Conservation (phyloP, 2,113 vertebrate species). For the Prochilodus magdalenae region DNA sequence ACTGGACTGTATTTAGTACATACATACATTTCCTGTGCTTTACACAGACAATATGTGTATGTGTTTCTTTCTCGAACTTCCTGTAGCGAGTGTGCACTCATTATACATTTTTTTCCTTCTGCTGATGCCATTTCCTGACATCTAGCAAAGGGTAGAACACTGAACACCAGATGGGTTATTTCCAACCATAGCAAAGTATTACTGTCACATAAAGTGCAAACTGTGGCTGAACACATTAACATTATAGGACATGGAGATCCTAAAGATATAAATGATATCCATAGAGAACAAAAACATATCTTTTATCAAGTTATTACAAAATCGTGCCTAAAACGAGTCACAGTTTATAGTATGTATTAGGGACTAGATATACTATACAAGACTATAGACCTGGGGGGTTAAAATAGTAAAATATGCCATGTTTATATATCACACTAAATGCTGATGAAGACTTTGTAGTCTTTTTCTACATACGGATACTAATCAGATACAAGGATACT, state of each 20-base stretch:
- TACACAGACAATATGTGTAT: slow-evolving; percentile 22
- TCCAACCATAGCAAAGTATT: slow-evolving; percentile 19
- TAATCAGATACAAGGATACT: no score
- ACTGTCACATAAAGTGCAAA: slow-evolving; percentile 25
- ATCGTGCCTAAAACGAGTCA: background rate
- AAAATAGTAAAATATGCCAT: no score
- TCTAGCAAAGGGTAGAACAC: slow-evolving; percentile 35
- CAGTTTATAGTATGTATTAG: no score
- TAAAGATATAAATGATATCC: background rate
- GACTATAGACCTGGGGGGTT: no score
- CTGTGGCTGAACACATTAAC: background rate
- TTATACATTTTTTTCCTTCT: slow-evolving; percentile 38
- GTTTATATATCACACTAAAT: no score
- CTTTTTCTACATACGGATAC: no score
- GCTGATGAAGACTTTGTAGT: no score
- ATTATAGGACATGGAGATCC: slow-evolving; percentile 7
- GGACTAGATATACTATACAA: no score
- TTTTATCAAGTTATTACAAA: background rate
- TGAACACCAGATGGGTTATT: slow-evolving; percentile 49
- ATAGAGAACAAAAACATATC: background rate
- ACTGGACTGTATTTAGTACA: background rate
- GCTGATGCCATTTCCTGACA: slow-evolving; percentile 54
- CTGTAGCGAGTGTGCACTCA: slow-evolving; percentile 55
- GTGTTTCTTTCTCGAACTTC: slow-evolving; percentile 67
- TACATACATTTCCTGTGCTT: slow-evolving; percentile 26